Percentiles rank a stretch among this genome's conserved stretches.
These are phyloP conservation scores for Notarius quadriscutis DNA, from an alignment of 2,113 vertebrate genomes.

Conservation along the genomic window DNA sequence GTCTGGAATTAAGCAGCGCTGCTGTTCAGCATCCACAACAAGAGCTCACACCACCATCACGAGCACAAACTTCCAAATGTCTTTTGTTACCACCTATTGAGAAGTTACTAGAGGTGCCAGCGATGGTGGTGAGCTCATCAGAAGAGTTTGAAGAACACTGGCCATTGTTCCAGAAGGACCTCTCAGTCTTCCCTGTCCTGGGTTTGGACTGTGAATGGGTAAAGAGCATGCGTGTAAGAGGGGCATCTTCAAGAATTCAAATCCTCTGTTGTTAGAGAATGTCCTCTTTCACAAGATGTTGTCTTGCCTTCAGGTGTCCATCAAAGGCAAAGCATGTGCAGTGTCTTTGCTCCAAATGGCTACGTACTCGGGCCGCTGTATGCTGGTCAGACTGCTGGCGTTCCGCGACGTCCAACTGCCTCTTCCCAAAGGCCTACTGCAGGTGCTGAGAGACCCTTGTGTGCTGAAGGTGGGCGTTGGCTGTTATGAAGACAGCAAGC, in stretches of 20 bases:
- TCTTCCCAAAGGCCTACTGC: conserved; percentile 78
- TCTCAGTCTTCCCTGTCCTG: conserved; percentile 83
- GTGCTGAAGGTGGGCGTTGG: conserved; percentile 93
- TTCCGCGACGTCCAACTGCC: conserved; percentile 68
- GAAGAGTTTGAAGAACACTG: conserved; percentile 83
- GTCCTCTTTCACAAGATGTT: neutral
- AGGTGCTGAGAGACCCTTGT: conserved; percentile 78
- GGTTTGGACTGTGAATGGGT: conserved; percentile 99
- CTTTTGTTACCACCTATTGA: conserved; percentile 65
- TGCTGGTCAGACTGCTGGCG: conserved; percentile 82
- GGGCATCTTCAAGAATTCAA: conserved; percentile 39
- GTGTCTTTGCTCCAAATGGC: conserved; percentile 91
- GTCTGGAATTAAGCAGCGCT: conserved; percentile 8
- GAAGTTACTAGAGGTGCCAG: conserved; percentile 72
- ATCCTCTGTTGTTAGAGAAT: neutral
- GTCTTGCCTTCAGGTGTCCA: conserved; percentile 77
- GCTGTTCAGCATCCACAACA: conserved; percentile 9
- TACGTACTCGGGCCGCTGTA: conserved; percentile 82
- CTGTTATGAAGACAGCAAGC: conserved; percentile 89
- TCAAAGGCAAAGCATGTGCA: conserved; percentile 76
- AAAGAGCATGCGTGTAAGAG: conserved; percentile 72
- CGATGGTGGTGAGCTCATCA: conserved; percentile 79
- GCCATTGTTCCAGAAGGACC: conserved; percentile 78
- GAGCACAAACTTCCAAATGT: conserved; percentile 26
- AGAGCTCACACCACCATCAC: neutral